Conservation (phyloP, 1,140 invertebrate genomes). For the Drosophila burlai region DNA sequence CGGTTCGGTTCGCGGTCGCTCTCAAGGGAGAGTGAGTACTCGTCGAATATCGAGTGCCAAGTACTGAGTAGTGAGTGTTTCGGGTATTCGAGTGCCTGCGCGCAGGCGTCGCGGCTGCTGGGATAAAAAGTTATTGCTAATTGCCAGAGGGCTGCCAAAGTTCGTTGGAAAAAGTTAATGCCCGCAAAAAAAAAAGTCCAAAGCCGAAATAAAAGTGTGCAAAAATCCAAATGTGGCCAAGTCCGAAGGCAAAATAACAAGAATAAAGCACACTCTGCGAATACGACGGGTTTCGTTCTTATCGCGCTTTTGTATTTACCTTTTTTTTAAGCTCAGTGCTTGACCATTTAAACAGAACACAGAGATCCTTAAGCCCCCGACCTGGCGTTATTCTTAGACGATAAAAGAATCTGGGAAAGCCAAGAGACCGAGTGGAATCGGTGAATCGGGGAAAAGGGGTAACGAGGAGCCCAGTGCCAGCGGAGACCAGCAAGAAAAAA, state of each 20-base stretch:
- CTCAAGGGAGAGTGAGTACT: conserved; percentile 40
- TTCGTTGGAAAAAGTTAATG: conserved; percentile 37
- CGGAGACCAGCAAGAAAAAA: conserved; percentile 24
- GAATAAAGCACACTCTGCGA: conserved; percentile 34
- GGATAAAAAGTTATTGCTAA: conserved; percentile 29
- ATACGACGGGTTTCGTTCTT: conserved; percentile 62
- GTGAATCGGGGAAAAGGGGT: conserved; percentile 15
- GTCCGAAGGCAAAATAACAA: conserved; percentile 34
- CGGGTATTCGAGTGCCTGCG: conserved; percentile 17
- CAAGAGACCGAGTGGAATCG: conserved; percentile 15
- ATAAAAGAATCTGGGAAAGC: conserved; percentile 41
- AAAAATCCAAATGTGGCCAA: conserved; percentile 68
- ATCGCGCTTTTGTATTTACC: conserved; percentile 36
- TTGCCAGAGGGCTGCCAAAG: conserved; percentile 18
- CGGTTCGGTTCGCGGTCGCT: conserved; percentile 54
- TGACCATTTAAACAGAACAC: conserved; percentile 76
- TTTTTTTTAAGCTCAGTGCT: conserved; percentile 44
- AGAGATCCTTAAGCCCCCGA: conserved; percentile 58
- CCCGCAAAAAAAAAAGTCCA: conserved; percentile 44
- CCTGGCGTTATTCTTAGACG: conserved; percentile 78
- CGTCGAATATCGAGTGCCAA: conserved; percentile 23
- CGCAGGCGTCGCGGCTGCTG: conserved; percentile 44
- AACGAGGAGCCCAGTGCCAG: conserved; percentile 33
- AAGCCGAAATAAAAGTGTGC: conserved; percentile 69
- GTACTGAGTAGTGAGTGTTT: conserved; percentile 34